These are phyloP conservation scores for Poeciliopsis paucimaculata DNA, from an alignment of 2,797 vertebrate genomes.

Conservation along the genomic window DNA sequence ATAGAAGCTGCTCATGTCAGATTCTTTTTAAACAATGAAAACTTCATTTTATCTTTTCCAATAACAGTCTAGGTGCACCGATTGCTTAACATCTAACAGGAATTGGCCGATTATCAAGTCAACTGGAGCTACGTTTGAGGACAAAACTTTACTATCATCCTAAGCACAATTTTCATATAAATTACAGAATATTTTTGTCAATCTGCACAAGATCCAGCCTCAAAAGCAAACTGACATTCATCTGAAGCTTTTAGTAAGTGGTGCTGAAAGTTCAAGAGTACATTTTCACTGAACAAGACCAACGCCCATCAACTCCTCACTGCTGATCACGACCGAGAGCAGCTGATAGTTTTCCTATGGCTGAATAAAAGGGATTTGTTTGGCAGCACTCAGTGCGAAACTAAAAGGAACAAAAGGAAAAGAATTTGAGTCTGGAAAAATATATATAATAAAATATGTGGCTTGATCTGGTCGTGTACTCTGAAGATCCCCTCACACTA, in stretches of 20 bases:
- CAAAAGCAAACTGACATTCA: not conserved
- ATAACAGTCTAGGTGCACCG: not conserved
- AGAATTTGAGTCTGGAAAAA: not conserved
- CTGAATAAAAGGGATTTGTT: not conserved
- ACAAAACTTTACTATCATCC: too few relatives aligned
- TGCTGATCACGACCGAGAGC: not conserved
- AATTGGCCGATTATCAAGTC: not conserved
- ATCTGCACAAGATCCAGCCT: not conserved
- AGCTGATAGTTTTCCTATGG: not conserved
- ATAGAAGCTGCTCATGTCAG: not conserved
- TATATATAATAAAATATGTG: too few relatives aligned
- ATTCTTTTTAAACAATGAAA: not conserved
- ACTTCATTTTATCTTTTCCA: not conserved
- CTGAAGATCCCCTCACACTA: not conserved
- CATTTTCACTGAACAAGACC: not conserved
- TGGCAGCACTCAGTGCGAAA: not conserved
- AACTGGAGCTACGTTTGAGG: not conserved
- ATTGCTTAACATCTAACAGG: not conserved
- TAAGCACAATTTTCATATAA: not conserved
- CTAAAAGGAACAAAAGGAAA: not conserved
- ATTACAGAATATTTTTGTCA: not conserved
- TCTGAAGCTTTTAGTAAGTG: not conserved
- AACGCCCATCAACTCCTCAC: not conserved
- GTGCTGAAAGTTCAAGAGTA: not conserved
- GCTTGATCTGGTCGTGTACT: too few relatives aligned